These are phyloP conservation scores for Stenodema calcarata DNA, from an alignment of 2,888 invertebrate species.

Conservation along the genomic window DNA sequence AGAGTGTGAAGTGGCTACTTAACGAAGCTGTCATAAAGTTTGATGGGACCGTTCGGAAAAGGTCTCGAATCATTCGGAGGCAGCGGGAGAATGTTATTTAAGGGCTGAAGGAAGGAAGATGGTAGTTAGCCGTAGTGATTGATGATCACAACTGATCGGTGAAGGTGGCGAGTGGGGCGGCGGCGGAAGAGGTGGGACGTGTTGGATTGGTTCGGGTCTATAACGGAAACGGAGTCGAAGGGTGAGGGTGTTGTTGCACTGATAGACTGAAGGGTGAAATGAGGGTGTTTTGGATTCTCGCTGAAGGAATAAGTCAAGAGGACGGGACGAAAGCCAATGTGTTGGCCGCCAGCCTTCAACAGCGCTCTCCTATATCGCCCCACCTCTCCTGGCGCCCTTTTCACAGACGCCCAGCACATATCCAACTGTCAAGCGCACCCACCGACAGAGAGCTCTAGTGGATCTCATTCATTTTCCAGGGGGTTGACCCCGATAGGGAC, in stretches of 20 bases:
- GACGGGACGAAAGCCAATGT: background rate
- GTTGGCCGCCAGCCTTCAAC: background rate
- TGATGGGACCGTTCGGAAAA: background rate
- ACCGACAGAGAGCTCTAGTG: background rate
- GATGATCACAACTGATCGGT: background rate
- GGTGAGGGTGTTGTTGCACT: background rate
- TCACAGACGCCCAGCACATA: background rate
- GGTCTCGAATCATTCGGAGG: background rate
- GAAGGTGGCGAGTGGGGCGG: background rate
- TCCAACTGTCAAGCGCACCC: background rate
- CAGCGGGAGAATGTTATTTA: background rate
- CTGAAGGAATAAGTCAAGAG: background rate
- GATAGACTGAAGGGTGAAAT: background rate
- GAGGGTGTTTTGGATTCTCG: background rate
- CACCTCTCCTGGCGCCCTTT: background rate
- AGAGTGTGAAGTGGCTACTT: no score
- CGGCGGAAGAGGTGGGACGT: background rate
- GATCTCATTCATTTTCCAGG: constrained; percentile 1
- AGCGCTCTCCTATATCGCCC: background rate
- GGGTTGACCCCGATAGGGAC: background rate
- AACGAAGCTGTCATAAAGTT: no score
- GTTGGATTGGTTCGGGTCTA: background rate
- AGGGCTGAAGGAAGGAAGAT: background rate
- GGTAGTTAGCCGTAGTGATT: background rate
- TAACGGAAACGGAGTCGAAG: background rate